phyloP scores from a whole-genome alignment of 2,113 vertebrate genomes.

The Oreotrochilus melanogaster region DNA sequence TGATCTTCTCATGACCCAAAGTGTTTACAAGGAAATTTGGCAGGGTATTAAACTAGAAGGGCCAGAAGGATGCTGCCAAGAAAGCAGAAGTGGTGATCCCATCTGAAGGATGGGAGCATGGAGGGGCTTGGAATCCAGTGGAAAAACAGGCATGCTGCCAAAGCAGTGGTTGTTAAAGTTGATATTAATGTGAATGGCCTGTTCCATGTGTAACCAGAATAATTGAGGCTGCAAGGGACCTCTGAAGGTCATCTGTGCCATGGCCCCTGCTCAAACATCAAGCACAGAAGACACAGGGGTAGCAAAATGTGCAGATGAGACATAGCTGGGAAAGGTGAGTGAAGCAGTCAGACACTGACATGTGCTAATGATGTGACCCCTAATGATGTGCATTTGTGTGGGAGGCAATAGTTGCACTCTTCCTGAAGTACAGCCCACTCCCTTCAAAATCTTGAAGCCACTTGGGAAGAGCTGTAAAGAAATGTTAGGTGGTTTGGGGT shows the following conservation, averaged over 20 bases:
- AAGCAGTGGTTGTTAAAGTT: background rate
- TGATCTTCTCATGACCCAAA: background rate
- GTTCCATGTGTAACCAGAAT: background rate
- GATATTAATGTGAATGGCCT: background rate
- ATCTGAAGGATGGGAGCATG: background rate
- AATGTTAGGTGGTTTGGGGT: background rate
- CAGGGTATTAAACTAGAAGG: background rate
- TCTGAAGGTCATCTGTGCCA: background rate
- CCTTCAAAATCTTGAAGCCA: no score
- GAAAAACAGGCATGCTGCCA: background rate
- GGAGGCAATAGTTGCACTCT: background rate
- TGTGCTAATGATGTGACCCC: background rate
- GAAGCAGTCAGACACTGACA: no score
- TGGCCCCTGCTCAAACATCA: background rate
- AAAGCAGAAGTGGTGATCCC: background rate
- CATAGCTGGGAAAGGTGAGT: background rate
- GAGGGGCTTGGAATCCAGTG: background rate
- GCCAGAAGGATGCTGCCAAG: background rate
- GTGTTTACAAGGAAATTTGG: background rate
- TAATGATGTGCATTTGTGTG: background rate
- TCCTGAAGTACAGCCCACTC: background rate
- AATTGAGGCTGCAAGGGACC: background rate
- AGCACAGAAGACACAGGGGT: background rate
- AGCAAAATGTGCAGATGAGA: background rate
- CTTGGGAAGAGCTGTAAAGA: background rate